These are phyloP conservation scores for Plebejus melissa DNA, from an alignment of 2,888 invertebrate genomes.

Conservation along the genomic window DNA sequence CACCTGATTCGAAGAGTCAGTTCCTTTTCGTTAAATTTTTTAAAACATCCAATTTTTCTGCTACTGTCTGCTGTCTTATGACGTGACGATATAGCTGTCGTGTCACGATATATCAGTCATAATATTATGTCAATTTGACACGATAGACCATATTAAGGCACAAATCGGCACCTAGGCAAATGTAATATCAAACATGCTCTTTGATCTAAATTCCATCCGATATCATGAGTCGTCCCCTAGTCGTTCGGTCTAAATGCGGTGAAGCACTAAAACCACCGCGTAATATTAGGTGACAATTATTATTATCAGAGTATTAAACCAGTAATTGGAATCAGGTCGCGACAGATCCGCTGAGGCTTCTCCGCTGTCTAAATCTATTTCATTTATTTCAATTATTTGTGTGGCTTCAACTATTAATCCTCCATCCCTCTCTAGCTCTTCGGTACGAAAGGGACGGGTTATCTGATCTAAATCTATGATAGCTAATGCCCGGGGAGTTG, in stretches of 20 bases:
- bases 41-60: too few relatives aligned
- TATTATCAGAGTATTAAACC: conserved; percentile 10
- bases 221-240: neutral
- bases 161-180: too few relatives aligned
- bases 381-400: conserved; percentile 42
- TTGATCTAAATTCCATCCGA: neutral
- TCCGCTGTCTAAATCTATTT: conserved; percentile 38
- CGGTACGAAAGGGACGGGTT: conserved; percentile 11
- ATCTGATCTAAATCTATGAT: conserved; percentile 25
- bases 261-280: conserved; percentile 1
- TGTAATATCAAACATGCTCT: too few relatives aligned
- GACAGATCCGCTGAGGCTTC: conserved; percentile 34
- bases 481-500: conserved; percentile 21
- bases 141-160: too few relatives aligned
- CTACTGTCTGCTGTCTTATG: too few relatives aligned
- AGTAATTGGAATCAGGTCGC: conserved; percentile 20
- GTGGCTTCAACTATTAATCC: conserved; percentile 37
- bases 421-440: neutral
- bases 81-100: too few relatives aligned
- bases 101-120: too few relatives aligned
- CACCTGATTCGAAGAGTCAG: too few relatives aligned
- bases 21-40: too few relatives aligned
- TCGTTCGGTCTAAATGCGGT: neutral
- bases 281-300: conserved; percentile 13
- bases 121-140: too few relatives aligned